Conservation (phyloP, 2,797 vertebrate species). For the Naso thynnoides region DNA sequence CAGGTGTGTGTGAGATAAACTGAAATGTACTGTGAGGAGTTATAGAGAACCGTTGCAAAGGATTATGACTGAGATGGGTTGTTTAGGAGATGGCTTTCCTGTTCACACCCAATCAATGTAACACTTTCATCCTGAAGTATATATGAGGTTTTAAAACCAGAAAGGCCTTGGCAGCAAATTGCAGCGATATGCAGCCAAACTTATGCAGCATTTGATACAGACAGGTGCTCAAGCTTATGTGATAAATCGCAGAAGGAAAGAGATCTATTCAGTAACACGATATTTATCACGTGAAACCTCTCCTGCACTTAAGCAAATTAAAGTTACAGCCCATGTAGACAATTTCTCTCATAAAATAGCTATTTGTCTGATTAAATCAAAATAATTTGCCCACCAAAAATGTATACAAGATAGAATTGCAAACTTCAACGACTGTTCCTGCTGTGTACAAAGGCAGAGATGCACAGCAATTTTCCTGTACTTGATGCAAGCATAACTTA, state of each 20-base stretch:
- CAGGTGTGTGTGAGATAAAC: constrained; percentile 55
- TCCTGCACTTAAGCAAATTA: constrained; percentile 7
- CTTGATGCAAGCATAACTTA: too few relatives aligned
- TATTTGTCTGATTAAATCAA: neutral
- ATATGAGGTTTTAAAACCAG: constrained; percentile 36
- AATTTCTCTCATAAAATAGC: constrained; percentile 11
- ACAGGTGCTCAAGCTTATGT: constrained; percentile 15
- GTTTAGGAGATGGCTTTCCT: constrained; percentile 56
- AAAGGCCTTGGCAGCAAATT: constrained; percentile 37
- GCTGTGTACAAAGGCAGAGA: too few relatives aligned
- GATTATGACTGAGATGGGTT: constrained; percentile 47
- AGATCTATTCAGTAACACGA: constrained; percentile 10
- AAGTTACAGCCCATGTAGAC: constrained; percentile 21
- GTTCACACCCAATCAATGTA: constrained; percentile 57
- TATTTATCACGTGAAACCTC: constrained; percentile 24
- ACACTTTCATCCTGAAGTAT: constrained; percentile 37
- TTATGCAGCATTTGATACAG: constrained; percentile 29
- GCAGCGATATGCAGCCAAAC: constrained; percentile 33
- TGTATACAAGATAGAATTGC: neutral
- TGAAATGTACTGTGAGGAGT: constrained; percentile 38
- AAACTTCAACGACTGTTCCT: too few relatives aligned
- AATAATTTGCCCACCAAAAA: accelerated
- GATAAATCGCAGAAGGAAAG: constrained; percentile 38
- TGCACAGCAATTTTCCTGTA: too few relatives aligned
- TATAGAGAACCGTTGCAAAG: constrained; percentile 47